A percentile compares a stretch with the other conserved stretches of the same genome.
These are phyloP conservation scores for Cebus imitator DNA, from an alignment of 2,113 vertebrate genomes.

Conservation along the genomic window DNA sequence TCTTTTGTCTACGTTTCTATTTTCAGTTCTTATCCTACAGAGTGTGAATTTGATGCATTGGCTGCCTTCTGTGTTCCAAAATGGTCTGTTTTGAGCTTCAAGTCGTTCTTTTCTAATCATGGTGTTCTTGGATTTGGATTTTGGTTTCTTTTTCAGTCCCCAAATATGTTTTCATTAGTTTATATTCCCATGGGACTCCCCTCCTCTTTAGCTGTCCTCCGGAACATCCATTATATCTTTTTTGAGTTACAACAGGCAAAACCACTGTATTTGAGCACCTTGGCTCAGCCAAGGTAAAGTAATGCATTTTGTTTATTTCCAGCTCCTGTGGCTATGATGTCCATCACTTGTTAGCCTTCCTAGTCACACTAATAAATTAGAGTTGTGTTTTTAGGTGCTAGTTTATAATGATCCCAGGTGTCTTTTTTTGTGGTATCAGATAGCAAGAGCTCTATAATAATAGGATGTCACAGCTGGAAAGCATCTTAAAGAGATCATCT, in stretches of 20 bases:
- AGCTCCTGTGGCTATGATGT: background rate
- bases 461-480: conserved; percentile 20
- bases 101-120: background rate
- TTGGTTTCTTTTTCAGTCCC: conserved; percentile 44
- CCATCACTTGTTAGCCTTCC: background rate
- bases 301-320: conserved; percentile 26
- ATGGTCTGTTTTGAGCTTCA: conserved; percentile 27
- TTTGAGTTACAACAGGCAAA: background rate
- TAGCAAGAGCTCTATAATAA: conserved; percentile 48
- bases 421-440: conserved; percentile 29
- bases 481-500: conserved; percentile 32
- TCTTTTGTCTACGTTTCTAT: conserved; percentile 3
- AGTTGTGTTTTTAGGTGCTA: conserved; percentile 34
- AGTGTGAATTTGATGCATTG: background rate
- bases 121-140: conserved; percentile 11
- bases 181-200: background rate
- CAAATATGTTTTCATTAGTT: conserved; percentile 14
- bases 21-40: background rate
- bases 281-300: background rate
- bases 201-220: background rate
- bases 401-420: conserved; percentile 27
- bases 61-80: conserved; percentile 35
- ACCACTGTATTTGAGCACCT: background rate
- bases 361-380: conserved; percentile 36
- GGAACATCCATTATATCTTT: conserved; percentile 15